phyloP scores from a whole-genome alignment of 1,140 invertebrate species.

The Macrobrachium rosenbergii region DNA sequence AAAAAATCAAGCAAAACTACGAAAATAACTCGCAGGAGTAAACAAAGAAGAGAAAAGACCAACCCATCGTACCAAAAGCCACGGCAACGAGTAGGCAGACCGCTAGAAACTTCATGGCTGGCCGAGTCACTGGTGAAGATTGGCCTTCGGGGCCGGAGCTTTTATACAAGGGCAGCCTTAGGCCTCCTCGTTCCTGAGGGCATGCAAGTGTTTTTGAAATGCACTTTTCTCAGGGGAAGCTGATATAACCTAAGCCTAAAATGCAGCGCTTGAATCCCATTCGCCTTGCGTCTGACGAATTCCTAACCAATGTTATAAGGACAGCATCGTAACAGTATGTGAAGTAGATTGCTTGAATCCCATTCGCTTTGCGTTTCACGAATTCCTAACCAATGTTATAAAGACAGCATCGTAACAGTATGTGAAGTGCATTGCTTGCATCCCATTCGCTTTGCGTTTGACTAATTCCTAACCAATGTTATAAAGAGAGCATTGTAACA shows the following conservation, averaged over 20 bases:
- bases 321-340: not conserved
- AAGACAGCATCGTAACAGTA: no score
- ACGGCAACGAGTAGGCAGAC: not conserved
- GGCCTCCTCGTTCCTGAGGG: not conserved
- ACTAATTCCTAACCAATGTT: no score
- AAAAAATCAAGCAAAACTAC: not conserved
- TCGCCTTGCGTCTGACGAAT: no score
- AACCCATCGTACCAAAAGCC: not conserved
- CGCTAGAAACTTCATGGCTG: conserved; percentile 11
- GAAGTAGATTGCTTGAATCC: no score
- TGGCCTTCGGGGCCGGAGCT: not conserved
- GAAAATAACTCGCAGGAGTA: no score
- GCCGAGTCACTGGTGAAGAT: not conserved
- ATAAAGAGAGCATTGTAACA: no score
- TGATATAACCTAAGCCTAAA: no score
- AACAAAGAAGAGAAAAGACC: not conserved
- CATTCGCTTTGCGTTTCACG: no score
- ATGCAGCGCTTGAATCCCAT: no score
- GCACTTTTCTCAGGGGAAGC: not conserved
- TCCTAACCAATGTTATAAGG: not conserved
- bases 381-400: not conserved
- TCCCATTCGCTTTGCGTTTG: no score
- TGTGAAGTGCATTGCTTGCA: no score
- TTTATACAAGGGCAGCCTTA: not conserved
- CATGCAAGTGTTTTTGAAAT: not conserved